These are phyloP conservation scores for Drosophila suboccidentalis DNA, from an alignment of 2,888 invertebrate genomes.

Conservation along the genomic window DNA sequence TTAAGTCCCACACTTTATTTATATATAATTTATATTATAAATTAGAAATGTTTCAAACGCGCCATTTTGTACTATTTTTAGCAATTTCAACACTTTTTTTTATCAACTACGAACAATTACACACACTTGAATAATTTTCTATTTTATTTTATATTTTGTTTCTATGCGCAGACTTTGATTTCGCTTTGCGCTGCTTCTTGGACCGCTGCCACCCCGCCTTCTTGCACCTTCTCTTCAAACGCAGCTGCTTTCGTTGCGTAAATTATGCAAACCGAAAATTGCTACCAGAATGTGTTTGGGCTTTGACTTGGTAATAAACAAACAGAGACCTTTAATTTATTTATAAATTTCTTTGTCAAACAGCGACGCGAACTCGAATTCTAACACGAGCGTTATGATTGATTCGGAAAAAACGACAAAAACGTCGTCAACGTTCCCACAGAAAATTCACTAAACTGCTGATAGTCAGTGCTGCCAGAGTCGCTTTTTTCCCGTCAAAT, in stretches of 20 bases:
- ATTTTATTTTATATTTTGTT: conserved; percentile 42
- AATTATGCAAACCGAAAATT: conserved; percentile 43
- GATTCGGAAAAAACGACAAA: conserved; percentile 47
- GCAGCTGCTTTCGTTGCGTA: conserved; percentile 74
- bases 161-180: conserved; percentile 58
- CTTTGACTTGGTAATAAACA: conserved; percentile 6
- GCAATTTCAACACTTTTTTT: conserved; percentile 41
- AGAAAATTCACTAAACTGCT: conserved; percentile 59
- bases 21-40: conserved; percentile 26
- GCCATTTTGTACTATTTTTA: conserved; percentile 78
- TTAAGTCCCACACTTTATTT: conserved; percentile 17
- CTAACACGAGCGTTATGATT: conserved; percentile 48
- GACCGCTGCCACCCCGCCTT: conserved; percentile 35
- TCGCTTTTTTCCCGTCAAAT: too few relatives aligned
- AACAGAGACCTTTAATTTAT: conserved; percentile 30
- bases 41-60: conserved; percentile 83
- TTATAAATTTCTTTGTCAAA: conserved; percentile 26
- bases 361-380: conserved; percentile 33
- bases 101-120: conserved; percentile 47
- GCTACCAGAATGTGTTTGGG: conserved; percentile 10
- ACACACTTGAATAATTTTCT: conserved; percentile 39
- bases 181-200: conserved; percentile 48
- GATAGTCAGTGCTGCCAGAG: conserved; percentile 42
- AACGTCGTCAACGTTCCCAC: conserved; percentile 46
- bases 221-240: conserved; percentile 26